Base-by-base conservation (phyloP, 2,113 vertebrate genomes). In the Silurus meridionalis region DNA sequence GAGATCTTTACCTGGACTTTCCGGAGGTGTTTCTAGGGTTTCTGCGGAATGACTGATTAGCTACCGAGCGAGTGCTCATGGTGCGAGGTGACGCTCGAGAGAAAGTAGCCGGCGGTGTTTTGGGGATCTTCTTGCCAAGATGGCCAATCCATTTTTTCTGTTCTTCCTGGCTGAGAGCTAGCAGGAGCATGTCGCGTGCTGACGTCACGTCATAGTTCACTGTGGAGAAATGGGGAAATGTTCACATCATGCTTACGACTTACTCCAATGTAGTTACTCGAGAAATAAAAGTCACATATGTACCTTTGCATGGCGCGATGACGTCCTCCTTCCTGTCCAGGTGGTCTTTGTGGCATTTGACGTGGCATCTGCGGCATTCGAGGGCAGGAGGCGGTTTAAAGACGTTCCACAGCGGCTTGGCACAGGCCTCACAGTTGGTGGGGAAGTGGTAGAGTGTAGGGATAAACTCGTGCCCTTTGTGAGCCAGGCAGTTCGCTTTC, bases 91-190 rank as follows among this genome's bases (percentile, higher is more conserved):
- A 99, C 77, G 97, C 95, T 91, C 98, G 96, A 80, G 97, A 95
- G 93, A 99, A 99, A 83, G 95, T 94, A 58, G 97, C 94, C 1
- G 98, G 97, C 23, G 97, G 97, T 5, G 97, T 98, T 91, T 99
- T 99, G 60, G 98, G 98, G 79, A 99, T 99, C 94, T 99, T 99
- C 95, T 99, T 99, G 93, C 98, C 96, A 87, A 99, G 97, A 92
- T 99, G 98, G 89, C 96, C 96, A 52, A 99, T 98, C 98, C 98
- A 99, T 90, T 98, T 99, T 93, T 99, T 99, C 93, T 99, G 98
- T 92, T 99, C 98, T 55, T 99, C 98, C 92, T 99, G 97, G 92
- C 97, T 96, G 89, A 97, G 93, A 9, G 98, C 98, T 92, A 99
- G 90, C 83, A 99, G 93, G 88, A 99, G 95, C 97, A 99, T 97